These are phyloP conservation scores for Rapana venosa DNA, from an alignment of 2,888 invertebrate genomes.

Conservation along the genomic window DNA sequence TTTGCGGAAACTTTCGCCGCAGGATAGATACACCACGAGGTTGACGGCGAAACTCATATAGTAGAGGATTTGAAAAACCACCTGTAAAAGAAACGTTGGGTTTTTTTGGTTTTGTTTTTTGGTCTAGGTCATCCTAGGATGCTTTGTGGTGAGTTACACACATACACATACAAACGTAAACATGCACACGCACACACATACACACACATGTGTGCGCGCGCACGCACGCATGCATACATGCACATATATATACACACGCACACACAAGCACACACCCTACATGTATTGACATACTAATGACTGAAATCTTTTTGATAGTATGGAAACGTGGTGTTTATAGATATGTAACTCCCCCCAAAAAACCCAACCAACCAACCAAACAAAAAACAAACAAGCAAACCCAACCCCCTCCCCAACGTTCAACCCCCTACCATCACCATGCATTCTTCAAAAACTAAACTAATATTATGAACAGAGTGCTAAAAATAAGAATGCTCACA, in stretches of 20 bases:
- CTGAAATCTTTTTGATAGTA: too few species aligned
- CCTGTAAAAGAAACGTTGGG: neutral
- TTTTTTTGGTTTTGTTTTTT: neutral
- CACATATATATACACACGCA: conserved; percentile 12
- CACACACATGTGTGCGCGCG: neutral
- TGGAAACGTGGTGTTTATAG: too few species aligned
- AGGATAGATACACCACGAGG: conserved; percentile 62
- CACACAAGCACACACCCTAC: neutral
- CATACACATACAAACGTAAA: neutral
- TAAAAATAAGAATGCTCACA: too few species aligned
- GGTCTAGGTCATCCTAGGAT: neutral
- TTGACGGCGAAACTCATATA: conserved; percentile 66
- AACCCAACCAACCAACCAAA: too few species aligned
- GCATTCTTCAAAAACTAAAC: too few species aligned
- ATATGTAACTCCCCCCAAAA: too few species aligned
- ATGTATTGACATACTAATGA: too few species aligned
- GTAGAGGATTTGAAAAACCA: conserved; percentile 61
- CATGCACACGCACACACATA: neutral
- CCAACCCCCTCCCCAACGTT: too few species aligned
- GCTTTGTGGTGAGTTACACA: neutral
- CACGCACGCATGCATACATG: neutral
- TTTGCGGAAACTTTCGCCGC: conserved; percentile 63
- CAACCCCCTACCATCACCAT: too few species aligned
- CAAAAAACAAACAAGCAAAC: too few species aligned
- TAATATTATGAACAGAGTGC: too few species aligned